Percentiles rank a stretch among this genome's conserved stretches.
phyloP scores from a whole-genome alignment of 2,888 invertebrate species.

The Sclerodermus sp. region DNA sequence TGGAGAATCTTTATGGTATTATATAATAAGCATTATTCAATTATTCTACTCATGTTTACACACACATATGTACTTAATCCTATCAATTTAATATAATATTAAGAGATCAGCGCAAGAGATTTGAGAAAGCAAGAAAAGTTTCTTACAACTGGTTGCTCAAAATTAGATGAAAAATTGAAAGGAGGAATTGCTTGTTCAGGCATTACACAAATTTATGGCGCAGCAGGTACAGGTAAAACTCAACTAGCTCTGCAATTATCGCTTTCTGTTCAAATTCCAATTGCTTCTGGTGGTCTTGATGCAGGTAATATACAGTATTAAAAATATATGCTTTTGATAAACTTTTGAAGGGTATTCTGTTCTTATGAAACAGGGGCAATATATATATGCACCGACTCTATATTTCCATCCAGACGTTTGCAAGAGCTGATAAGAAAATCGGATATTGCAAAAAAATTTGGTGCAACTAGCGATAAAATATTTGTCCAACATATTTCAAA shows the following conservation, averaged over 20 bases:
- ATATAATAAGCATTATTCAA: too few relatives aligned
- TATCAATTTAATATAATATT: background rate
- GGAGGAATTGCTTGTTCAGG: constrained; percentile 73
- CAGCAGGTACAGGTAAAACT: constrained; percentile 80
- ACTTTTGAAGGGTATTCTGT: background rate
- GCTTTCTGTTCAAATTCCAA: constrained; percentile 66
- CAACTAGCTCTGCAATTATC: constrained; percentile 76
- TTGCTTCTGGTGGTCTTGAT: constrained; percentile 60
- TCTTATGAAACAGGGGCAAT: constrained; percentile 59
- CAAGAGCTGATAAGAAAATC: constrained; percentile 60
- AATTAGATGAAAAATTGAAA: constrained; percentile 64
- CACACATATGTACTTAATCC: too few relatives aligned
- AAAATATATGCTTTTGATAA: background rate
- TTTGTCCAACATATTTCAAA: constrained; percentile 68
- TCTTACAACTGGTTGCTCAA: constrained; percentile 61
- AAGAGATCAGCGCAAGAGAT: constrained; percentile 6
- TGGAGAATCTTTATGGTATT: too few relatives aligned
- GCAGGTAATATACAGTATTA: constrained; percentile 50
- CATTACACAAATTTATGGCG: constrained; percentile 79
- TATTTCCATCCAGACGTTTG: constrained; percentile 72
- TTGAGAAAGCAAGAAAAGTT: constrained; percentile 29
- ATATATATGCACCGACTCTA: constrained; percentile 78
- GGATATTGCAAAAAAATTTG: constrained; percentile 41
- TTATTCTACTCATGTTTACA: too few relatives aligned
- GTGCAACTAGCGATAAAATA: constrained; percentile 62